A percentile compares a stretch with the other conserved stretches of the same genome.
These are phyloP conservation scores for Ormia ochracea DNA, from an alignment of 2,888 invertebrate species.

Conservation along the genomic window DNA sequence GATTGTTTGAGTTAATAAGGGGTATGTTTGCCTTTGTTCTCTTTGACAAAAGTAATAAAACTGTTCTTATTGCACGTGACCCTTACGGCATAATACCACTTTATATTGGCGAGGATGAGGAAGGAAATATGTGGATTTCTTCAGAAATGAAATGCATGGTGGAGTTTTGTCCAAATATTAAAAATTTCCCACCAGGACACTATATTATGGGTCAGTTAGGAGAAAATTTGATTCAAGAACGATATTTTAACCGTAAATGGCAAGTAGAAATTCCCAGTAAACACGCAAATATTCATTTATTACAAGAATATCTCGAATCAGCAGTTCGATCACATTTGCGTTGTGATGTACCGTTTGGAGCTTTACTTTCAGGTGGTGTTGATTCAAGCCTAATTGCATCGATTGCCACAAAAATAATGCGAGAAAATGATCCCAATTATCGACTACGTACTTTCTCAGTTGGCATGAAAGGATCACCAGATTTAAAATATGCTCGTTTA, in stretches of 20 bases:
- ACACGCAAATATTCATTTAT: conserved; percentile 68
- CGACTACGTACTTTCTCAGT: conserved; percentile 88
- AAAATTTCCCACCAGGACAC: conserved; percentile 74
- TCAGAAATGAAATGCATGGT: conserved; percentile 77
- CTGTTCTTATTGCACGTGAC: conserved; percentile 74
- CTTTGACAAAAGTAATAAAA: conserved; percentile 71
- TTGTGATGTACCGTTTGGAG: conserved; percentile 76
- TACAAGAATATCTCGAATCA: conserved; percentile 70
- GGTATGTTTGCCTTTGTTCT: conserved; percentile 76
- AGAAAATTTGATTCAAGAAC: conserved; percentile 67
- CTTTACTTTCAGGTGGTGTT: conserved; percentile 76
- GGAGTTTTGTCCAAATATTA: conserved; percentile 70
- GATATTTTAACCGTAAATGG: conserved; percentile 72
- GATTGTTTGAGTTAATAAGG: conserved; percentile 71
- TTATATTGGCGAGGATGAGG: conserved; percentile 73
- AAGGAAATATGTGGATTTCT: conserved; percentile 75
- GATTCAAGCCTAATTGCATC: conserved; percentile 77
- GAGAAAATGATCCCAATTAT: conserved; percentile 71
- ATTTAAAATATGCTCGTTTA: conserved; percentile 89
- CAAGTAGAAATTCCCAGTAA: conserved; percentile 67
- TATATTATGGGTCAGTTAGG: conserved; percentile 70
- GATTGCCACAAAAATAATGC: conserved; percentile 75
- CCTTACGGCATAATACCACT: conserved; percentile 76
- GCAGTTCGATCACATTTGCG: conserved; percentile 76
- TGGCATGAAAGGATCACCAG: conserved; percentile 93